phyloP scores from a whole-genome alignment of 2,888 invertebrate species.

The Allophyes oxyacanthae region DNA sequence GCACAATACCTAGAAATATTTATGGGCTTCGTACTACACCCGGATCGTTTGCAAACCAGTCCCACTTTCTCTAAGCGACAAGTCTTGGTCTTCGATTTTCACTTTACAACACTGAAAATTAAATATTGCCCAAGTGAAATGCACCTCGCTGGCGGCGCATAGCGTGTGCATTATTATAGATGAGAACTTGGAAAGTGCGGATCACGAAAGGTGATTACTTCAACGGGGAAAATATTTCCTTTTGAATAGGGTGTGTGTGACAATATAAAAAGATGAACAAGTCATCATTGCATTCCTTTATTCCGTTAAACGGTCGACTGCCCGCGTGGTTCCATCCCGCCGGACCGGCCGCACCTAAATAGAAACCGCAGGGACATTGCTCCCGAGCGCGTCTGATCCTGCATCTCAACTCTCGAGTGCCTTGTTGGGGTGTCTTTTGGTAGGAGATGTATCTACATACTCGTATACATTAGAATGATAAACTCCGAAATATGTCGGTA shows the following conservation, averaged over 20 bases:
- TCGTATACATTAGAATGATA: conserved; percentile 34
- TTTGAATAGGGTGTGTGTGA: conserved; percentile 31
- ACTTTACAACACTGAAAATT: conserved; percentile 53
- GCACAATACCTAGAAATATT: conserved; percentile 38
- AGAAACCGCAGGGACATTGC: conserved; percentile 89
- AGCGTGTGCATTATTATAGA: conserved; percentile 39
- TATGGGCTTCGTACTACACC: conserved; percentile 35
- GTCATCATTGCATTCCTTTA: conserved; percentile 80
- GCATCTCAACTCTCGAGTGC: conserved; percentile 78
- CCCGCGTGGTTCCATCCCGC: conserved; percentile 82
- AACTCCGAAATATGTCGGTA: conserved; percentile 34
- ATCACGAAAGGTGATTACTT: conserved; percentile 34
- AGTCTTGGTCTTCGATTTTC: conserved; percentile 43
- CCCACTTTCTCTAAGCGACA: conserved; percentile 57
- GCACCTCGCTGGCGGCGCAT: conserved; percentile 39
- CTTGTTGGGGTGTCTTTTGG: conserved; percentile 77
- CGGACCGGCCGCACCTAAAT: conserved; percentile 88
- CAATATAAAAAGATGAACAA: conserved; percentile 62
- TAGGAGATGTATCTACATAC: conserved; percentile 49
- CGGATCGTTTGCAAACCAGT: conserved; percentile 49
- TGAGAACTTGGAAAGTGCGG: conserved; percentile 61
- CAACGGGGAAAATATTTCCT: conserved; percentile 7
- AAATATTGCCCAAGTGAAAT: conserved; percentile 56
- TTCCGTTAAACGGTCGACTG: conserved; percentile 82
- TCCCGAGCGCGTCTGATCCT: conserved; percentile 83